A percentile compares a stretch with the other conserved stretches of the same genome.
Conservation (phyloP, 2,888 invertebrate genomes). For the Tanypteryx hageni region DNA sequence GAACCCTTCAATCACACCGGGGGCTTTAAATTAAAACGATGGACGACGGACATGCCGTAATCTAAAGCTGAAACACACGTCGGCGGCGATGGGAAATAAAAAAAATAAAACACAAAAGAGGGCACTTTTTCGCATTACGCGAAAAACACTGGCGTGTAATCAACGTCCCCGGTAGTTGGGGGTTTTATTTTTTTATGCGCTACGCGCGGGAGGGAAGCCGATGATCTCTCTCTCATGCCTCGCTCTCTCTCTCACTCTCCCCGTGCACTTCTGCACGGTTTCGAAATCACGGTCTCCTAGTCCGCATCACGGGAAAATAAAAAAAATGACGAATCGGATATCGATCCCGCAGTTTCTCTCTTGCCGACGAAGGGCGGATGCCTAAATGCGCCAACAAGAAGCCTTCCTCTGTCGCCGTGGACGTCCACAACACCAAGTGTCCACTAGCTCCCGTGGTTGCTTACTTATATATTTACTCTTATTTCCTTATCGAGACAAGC, state of each 20-base stretch:
- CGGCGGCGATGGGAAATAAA: neutral
- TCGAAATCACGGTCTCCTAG: neutral
- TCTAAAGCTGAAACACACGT: constrained; percentile 30
- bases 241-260: neutral
- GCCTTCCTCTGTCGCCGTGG: no score
- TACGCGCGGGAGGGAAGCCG: neutral
- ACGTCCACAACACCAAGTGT: no score
- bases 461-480: no score
- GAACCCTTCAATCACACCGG: constrained; percentile 54
- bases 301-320: neutral
- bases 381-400: no score
- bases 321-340: neutral
- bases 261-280: neutral
- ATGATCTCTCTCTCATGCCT: neutral
- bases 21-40: constrained; percentile 59
- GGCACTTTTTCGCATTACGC: constrained; percentile 14
- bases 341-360: neutral
- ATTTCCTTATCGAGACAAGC: no score
- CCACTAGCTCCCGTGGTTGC: no score
- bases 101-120: neutral
- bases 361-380: no score
- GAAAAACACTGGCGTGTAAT: constrained; percentile 17
- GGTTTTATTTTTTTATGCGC: neutral
- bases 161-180: constrained; percentile 24
- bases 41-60: neutral